phyloP scores from a whole-genome alignment of 1,140 invertebrate genomes.

The Cecropterus lyciades region DNA sequence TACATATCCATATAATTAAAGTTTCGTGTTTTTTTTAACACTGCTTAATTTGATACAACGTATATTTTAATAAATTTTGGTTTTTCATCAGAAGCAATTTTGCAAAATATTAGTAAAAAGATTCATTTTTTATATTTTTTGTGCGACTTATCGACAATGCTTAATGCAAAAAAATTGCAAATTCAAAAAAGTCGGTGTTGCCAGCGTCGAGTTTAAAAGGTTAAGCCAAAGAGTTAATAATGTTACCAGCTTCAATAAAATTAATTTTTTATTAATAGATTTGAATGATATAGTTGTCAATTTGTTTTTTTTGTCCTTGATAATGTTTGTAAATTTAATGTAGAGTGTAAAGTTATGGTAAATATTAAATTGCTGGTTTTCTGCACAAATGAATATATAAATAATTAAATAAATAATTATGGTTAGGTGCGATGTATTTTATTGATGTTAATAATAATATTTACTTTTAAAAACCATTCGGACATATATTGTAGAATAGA shows the following conservation, averaged over 20 bases:
- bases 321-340: slow-evolving; percentile 36
- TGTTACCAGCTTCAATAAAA: slow-evolving; percentile 47
- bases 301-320: slow-evolving; percentile 32
- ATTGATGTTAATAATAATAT: slow-evolving; percentile 29
- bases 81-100: too few relatives aligned
- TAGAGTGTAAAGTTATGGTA: slow-evolving; percentile 12
- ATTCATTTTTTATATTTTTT: too few relatives aligned
- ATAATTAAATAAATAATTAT: slow-evolving; percentile 17
- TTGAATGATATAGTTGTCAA: slow-evolving; percentile 19
- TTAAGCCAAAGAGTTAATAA: slow-evolving; percentile 50
- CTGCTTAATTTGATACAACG: too few relatives aligned
- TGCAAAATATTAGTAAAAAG: too few relatives aligned
- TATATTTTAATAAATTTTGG: too few relatives aligned
- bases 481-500: slow-evolving; percentile 37
- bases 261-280: slow-evolving; percentile 15
- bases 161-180: slow-evolving; percentile 11
- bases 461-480: slow-evolving; percentile 20
- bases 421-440: slow-evolving; percentile 31
- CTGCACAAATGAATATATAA: slow-evolving; percentile 30
- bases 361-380: slow-evolving; percentile 17
- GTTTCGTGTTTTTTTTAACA: too few relatives aligned
- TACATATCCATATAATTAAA: neutral
- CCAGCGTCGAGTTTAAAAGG: slow-evolving; percentile 11
- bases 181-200: slow-evolving; percentile 16
- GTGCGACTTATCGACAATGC: slow-evolving; percentile 16